These are phyloP conservation scores for Taenaris catops DNA, from an alignment of 2,888 invertebrate species.

Conservation along the genomic window DNA sequence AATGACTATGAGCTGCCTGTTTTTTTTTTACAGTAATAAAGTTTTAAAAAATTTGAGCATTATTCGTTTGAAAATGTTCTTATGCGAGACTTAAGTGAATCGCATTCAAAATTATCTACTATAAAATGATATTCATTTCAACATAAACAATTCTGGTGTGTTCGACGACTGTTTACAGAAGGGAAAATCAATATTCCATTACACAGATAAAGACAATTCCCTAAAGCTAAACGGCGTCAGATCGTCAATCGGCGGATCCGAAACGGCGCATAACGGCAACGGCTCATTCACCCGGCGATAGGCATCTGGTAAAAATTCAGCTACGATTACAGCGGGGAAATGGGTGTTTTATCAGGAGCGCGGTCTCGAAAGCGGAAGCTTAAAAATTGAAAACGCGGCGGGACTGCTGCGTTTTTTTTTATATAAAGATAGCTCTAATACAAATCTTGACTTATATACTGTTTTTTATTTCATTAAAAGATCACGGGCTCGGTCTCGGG, in stretches of 20 bases:
- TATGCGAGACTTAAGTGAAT: too few species aligned
- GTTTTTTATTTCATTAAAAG: neutral
- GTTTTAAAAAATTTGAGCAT: too few species aligned
- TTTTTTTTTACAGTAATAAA: too few species aligned
- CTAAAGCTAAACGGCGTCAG: slow-evolving; percentile 22
- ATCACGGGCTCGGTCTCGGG: too few species aligned
- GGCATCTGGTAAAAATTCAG: slow-evolving; percentile 58
- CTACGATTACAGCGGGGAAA: slow-evolving; percentile 57
- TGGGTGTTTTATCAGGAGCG: slow-evolving; percentile 60
- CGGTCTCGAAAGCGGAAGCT: slow-evolving; percentile 27
- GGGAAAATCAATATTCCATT: slow-evolving; percentile 17
- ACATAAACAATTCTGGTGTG: too few species aligned
- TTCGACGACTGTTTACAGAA: too few species aligned
- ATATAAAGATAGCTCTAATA: neutral
- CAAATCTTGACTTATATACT: neutral
- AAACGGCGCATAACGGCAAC: slow-evolving; percentile 30
- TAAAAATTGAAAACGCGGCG: slow-evolving; percentile 22
- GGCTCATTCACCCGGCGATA: slow-evolving; percentile 30
- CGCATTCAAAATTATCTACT: too few species aligned
- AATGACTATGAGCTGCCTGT: too few species aligned
- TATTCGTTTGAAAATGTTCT: too few species aligned
- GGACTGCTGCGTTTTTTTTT: slow-evolving; percentile 9
- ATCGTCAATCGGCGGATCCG: slow-evolving; percentile 24
- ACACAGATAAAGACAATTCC: slow-evolving; percentile 24
- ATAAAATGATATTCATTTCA: too few species aligned